Conservation (phyloP, 2,797 vertebrate genomes). For the Myoxocephalus aenaeus region DNA sequence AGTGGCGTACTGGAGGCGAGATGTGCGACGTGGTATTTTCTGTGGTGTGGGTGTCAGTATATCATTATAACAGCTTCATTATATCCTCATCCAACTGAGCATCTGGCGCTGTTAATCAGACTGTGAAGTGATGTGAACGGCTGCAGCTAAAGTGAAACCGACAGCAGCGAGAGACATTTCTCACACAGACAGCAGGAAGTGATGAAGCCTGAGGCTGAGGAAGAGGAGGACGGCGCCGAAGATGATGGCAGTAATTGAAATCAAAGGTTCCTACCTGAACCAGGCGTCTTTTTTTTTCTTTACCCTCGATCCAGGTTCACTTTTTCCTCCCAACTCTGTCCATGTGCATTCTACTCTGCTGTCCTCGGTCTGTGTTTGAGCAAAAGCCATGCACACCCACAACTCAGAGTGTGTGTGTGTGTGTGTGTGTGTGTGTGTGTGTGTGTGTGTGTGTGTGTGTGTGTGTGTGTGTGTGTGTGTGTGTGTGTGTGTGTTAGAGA, state of each 20-base stretch:
- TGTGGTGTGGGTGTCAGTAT: background rate
- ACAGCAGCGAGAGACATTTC: constrained; percentile 28
- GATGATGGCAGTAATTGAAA: background rate
- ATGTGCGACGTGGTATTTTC: background rate
- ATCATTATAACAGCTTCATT: constrained; percentile 17
- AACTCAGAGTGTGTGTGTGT: constrained; percentile 10
- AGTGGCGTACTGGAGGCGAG: background rate
- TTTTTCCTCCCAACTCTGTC: background rate
- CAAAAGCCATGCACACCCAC: constrained; percentile 49
- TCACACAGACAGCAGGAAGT: constrained; percentile 26
- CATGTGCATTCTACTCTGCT: constrained; percentile 2
- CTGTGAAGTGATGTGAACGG: constrained; percentile 48
- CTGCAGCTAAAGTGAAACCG: constrained; percentile 37
- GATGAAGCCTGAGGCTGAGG: constrained; percentile 27
- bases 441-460: constrained; percentile 4
- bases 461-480: background rate
- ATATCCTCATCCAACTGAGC: constrained; percentile 22
- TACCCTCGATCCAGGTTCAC: constrained; percentile 15
- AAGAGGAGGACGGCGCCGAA: background rate
- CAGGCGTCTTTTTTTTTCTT: background rate
- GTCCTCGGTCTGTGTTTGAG: constrained; percentile 6
- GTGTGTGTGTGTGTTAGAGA: constrained; percentile 2
- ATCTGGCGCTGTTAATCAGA: constrained; percentile 64
- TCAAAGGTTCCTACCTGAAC: constrained; percentile 62
- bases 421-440: background rate